Evolutionary conservation across 1,140 invertebrate species (phyloP), one percentile per base, ranked within the genome.

Genomic region (Atopsyche davidsoni): DNA sequence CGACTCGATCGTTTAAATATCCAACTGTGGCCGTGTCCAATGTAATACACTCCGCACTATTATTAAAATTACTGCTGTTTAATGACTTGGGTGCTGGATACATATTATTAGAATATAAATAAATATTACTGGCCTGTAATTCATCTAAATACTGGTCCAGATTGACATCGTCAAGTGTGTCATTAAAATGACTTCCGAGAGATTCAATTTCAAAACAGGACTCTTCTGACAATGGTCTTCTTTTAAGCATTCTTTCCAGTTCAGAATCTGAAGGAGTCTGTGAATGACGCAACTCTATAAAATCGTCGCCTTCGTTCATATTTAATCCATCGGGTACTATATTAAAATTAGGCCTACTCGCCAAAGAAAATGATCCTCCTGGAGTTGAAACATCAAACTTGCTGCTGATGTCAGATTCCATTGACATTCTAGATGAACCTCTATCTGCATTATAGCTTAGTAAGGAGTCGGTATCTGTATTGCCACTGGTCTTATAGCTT

Each of bases 151-250:
- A 85, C 36, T 73, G 75, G 64, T 84, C 81, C 28, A 85, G 65
- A 59, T 84, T 79, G 22, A 79, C 70, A 40, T 75, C 76, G 31
- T 70, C 67, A 4, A 66, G 58, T 7, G 57, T 62, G 18, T 79
- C 75, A 54, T 80, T 78, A 24, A 79, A 75, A 47, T 75, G 69
- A 45, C 75, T 75, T 42, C 77, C 76, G 9, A 79, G 62, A 3
- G 77, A 77, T 52, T 80, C 77, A n/a, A 84, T 70, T 58, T 85
- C 80, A 48, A 78, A 77, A 59, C 75, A 67, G 0, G 77, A 76
- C 57, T 81, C 77, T 57, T 83, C 83, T 10, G 83, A 87, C 0
- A 88, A 72, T 0, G 85, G 85, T 53, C 84, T 69, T 32, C 85
- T 70, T 55, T 85, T 87, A 7, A 82, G 60, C 53, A 80, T 75